Percentiles rank a stretch among this genome's conserved stretches.
phyloP scores from a whole-genome alignment of 1,140 invertebrate genomes.

The Heliconius melpomene region DNA sequence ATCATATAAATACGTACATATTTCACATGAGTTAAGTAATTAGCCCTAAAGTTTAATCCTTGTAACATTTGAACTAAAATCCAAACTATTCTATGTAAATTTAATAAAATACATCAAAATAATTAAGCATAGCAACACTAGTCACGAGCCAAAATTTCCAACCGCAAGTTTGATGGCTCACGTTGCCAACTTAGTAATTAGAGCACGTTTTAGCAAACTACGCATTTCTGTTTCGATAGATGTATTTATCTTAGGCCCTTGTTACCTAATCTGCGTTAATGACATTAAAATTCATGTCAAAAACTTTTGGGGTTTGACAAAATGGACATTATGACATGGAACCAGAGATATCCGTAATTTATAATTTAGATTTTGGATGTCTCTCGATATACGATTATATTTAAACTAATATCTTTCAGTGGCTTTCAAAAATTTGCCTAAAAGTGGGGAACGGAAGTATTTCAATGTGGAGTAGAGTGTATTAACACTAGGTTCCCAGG shows the following conservation, averaged over 20 bases:
- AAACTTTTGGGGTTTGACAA: constrained; percentile 12
- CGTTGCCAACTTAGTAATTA: constrained; percentile 21
- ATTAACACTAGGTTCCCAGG: no score
- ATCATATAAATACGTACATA: neutral
- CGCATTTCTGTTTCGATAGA: constrained; percentile 23
- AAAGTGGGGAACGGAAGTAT: no score
- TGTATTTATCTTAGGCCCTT: constrained; percentile 22
- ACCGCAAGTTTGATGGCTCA: constrained; percentile 23
- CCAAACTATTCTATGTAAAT: neutral
- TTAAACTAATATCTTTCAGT: neutral
- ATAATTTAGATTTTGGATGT: neutral
- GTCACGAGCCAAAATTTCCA: constrained; percentile 20
- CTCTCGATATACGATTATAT: no score
- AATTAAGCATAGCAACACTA: constrained; percentile 17
- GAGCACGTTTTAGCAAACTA: constrained; percentile 25
- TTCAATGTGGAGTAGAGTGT: neutral
- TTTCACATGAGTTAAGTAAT: neutral
- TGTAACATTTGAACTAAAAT: neutral
- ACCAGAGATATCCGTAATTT: neutral
- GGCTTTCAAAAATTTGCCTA: no score
- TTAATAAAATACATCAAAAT: constrained; percentile 21
- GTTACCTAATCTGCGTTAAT: constrained; percentile 21
- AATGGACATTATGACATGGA: neutral
- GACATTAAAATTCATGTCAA: constrained; percentile 20
- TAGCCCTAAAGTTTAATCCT: neutral